Evolutionary conservation across 2,888 invertebrate genomes (phyloP).

Genomic region (Macroteleia sp.): DNA sequence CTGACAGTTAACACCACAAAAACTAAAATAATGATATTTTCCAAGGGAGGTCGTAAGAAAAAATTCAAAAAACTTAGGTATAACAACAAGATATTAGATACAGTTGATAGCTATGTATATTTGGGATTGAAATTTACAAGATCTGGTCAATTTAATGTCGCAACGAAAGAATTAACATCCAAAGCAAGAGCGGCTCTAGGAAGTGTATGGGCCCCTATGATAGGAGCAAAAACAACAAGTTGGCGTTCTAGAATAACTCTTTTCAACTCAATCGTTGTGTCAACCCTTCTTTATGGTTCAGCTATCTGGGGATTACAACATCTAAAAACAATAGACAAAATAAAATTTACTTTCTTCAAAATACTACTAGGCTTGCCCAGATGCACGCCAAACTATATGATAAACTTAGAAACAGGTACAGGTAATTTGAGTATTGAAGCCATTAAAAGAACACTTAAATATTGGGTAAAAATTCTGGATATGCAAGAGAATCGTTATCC

Average conservation of each 20-base stretch:
- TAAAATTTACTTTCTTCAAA: neutral
- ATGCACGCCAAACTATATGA: neutral
- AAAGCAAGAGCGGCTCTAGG: constrained; percentile 1
- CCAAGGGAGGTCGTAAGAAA: neutral
- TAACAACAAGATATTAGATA: neutral
- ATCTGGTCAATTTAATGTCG: neutral
- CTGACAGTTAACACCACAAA: too few species aligned
- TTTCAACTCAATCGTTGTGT: neutral
- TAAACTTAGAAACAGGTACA: constrained; percentile 1
- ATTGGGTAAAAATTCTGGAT: neutral
- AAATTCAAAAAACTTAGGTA: neutral
- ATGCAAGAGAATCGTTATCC: too few species aligned
- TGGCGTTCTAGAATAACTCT: neutral
- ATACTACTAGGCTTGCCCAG: neutral
- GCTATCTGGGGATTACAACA: neutral
- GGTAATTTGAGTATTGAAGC: neutral
- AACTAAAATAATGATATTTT: neutral
- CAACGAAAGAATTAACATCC: neutral
- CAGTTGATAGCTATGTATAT: neutral
- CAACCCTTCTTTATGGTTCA: neutral
- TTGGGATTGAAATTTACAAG: neutral
- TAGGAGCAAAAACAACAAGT: neutral
- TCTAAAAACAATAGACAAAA: neutral
- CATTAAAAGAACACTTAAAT: neutral
- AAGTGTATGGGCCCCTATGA: constrained; percentile 4